A percentile compares a stretch with the other conserved stretches of the same genome.
Evolutionary conservation across 2,113 vertebrate species (phyloP).

Genomic region (Pomatorhinus ruficollis): DNA sequence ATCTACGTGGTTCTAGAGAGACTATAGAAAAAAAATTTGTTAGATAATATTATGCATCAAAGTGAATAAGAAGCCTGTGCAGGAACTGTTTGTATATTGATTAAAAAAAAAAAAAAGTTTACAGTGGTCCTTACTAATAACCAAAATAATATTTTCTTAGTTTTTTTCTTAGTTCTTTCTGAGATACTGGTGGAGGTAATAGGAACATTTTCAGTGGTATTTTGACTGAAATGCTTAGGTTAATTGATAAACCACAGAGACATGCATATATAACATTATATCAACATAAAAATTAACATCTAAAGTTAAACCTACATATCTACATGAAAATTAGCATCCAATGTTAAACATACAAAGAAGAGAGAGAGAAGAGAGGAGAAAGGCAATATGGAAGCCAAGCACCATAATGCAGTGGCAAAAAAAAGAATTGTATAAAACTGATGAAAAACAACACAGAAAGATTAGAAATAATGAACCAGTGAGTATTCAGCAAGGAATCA

Average conservation of each 20-base stretch:
- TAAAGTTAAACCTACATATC: background rate
- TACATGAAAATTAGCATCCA: background rate
- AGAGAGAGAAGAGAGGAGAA: background rate
- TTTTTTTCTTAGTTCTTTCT: background rate
- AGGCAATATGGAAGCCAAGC: background rate
- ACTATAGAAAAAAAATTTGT: background rate
- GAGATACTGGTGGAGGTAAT: background rate
- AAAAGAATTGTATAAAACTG: background rate
- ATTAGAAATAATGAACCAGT: background rate
- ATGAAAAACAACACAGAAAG: background rate
- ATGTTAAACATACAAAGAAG: background rate
- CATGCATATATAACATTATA: background rate
- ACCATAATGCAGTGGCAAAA: background rate
- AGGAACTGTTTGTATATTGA: background rate
- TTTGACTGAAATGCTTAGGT: background rate
- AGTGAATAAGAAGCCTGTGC: background rate
- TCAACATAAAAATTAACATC: background rate
- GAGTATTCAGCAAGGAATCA: background rate
- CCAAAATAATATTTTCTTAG: background rate
- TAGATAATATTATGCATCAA: background rate
- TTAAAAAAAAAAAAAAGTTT: background rate
- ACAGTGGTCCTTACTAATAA: background rate
- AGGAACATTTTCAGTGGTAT: background rate
- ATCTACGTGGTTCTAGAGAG: background rate
- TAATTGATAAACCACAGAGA: background rate